phyloP scores from a whole-genome alignment of 2,797 vertebrate genomes.

The Chaetodon trifasciatus region DNA sequence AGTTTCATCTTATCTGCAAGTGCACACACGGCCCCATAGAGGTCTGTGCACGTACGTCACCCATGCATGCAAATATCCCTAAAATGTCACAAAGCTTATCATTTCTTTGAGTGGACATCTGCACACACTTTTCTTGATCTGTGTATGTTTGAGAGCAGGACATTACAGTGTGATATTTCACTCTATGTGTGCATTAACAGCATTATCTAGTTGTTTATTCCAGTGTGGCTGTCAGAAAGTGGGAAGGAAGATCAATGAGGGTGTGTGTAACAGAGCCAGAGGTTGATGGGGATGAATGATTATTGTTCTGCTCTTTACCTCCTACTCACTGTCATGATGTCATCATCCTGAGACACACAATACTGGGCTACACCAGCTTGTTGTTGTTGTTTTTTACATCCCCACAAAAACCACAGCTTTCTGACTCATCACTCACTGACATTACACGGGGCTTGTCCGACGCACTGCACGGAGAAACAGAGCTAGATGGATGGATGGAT shows the following conservation, averaged over 20 bases:
- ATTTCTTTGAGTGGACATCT: conserved; percentile 27
- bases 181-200: conserved; percentile 44
- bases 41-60: not conserved
- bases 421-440: conserved; percentile 56
- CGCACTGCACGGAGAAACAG: conserved; percentile 24
- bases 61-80: conserved; percentile 10
- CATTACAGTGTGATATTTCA: conserved; percentile 4
- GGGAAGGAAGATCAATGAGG: conserved; percentile 69
- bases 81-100: not conserved
- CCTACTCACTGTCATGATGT: conserved; percentile 78
- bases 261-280: conserved; percentile 67
- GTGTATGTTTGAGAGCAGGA: conserved; percentile 8
- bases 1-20: conserved; percentile 64
- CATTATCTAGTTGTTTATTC: conserved; percentile 57
- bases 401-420: conserved; percentile 50
- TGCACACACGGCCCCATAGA: conserved; percentile 23
- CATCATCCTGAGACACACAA: conserved; percentile 68
- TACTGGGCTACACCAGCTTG: conserved; percentile 29
- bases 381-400: conserved; percentile 54
- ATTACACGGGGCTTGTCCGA: conserved; percentile 22
- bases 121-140: conserved; percentile 12
- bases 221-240: conserved; percentile 57
- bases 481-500: conserved; percentile 12
- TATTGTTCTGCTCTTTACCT: conserved; percentile 74
- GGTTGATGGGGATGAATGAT: conserved; percentile 73